A percentile compares a stretch with the other conserved stretches of the same genome.
Conservation (phyloP, 1,140 invertebrate genomes). For the Caerostris darwini region DNA sequence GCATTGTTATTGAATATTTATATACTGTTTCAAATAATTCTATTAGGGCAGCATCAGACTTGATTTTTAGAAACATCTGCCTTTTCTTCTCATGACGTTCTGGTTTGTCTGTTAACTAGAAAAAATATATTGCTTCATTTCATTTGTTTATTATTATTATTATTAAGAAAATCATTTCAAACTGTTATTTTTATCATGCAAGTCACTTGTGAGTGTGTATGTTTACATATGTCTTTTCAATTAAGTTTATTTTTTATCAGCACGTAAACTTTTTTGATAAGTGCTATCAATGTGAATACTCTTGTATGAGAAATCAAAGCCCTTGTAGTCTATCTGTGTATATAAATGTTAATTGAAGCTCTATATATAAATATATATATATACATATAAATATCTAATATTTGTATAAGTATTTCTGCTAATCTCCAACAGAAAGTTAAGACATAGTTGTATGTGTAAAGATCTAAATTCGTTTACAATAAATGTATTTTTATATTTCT, state of each 20-base stretch:
- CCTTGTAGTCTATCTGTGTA: constrained; percentile 60
- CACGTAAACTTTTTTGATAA: constrained; percentile 3
- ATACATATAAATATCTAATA: constrained; percentile 65
- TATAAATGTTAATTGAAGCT: constrained; percentile 72
- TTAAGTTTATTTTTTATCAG: constrained; percentile 15
- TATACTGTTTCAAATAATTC: too few relatives aligned
- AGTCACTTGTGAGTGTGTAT: not conserved
- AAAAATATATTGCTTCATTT: too few relatives aligned
- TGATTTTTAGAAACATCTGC: too few relatives aligned
- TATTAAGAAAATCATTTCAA: too few relatives aligned
- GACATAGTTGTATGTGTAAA: constrained; percentile 69
- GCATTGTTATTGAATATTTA: too few relatives aligned
- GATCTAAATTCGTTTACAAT: constrained; percentile 75
- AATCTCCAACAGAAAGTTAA: constrained; percentile 63
- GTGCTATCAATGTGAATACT: constrained; percentile 26
- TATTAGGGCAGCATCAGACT: too few relatives aligned
- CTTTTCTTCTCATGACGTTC: too few relatives aligned
- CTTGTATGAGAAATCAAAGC: constrained; percentile 18
- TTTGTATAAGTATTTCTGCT: constrained; percentile 72
- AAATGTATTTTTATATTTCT: constrained; percentile 75
- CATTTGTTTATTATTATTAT: too few relatives aligned
- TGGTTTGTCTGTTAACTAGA: too few relatives aligned
- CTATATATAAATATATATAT: constrained; percentile 45
- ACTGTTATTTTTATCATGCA: not conserved
- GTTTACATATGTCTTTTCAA: not conserved